A percentile compares a stretch with the other conserved stretches of the same genome.
Conservation (phyloP, 2,797 vertebrate species). For the Clarias fuscus region DNA sequence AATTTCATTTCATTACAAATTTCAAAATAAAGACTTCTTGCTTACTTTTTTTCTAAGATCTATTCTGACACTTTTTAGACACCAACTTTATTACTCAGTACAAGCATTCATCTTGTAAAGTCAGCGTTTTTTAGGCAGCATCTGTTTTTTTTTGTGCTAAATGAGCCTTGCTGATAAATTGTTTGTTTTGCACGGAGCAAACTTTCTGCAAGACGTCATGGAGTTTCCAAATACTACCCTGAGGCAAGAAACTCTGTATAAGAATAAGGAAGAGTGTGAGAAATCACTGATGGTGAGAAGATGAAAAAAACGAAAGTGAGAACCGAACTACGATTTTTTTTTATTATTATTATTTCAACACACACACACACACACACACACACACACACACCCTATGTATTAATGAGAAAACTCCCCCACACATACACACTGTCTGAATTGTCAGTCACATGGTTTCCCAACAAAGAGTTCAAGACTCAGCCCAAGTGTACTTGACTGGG, state of each 20-base stretch:
- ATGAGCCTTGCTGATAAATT: constrained; percentile 20
- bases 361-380: neutral
- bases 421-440: neutral
- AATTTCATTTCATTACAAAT: neutral
- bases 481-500: constrained; percentile 30
- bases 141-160: neutral
- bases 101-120: neutral
- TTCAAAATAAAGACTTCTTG: neutral
- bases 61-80: neutral
- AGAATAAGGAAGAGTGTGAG: neutral
- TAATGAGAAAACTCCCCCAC: neutral
- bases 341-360: neutral
- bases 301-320: neutral
- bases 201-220: neutral
- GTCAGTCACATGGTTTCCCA: constrained; percentile 19
- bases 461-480: neutral
- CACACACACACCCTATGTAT: neutral
- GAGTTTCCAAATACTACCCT: neutral
- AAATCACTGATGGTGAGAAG: neutral
- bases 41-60: neutral
- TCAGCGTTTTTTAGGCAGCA: neutral
- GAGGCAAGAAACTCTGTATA: neutral
- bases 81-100: neutral
- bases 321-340: neutral
- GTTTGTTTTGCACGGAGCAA: neutral